These are phyloP conservation scores for Philhelius pedissequus DNA, from an alignment of 2,888 invertebrate genomes.

Conservation along the genomic window DNA sequence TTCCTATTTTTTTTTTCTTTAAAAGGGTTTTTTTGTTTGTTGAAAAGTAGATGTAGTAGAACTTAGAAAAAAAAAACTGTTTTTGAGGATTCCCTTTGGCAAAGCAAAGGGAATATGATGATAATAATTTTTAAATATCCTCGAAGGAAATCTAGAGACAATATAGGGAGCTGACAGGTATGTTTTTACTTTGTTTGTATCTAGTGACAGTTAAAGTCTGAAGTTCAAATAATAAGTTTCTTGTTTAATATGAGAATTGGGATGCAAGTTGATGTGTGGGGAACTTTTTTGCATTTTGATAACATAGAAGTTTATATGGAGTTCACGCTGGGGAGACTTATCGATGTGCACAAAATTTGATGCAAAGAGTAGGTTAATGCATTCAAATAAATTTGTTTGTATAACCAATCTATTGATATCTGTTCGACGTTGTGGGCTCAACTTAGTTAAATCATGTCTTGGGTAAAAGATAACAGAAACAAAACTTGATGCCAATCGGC, in stretches of 20 bases:
- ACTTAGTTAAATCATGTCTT: too few relatives aligned
- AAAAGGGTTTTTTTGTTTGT: not conserved
- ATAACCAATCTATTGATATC: not conserved
- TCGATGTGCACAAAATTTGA: not conserved
- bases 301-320: not conserved
- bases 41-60: not conserved
- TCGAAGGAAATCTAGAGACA: not conserved
- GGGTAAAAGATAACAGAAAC: too few relatives aligned
- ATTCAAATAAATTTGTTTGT: not conserved
- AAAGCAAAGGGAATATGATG: not conserved
- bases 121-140: constrained; percentile 30
- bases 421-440: too few relatives aligned
- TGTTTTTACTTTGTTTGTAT: not conserved
- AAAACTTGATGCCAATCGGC: too few relatives aligned
- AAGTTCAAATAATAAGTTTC: not conserved
- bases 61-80: not conserved
- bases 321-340: not conserved
- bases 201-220: constrained; percentile 7
- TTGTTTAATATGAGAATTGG: not conserved
- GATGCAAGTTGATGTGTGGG: not conserved
- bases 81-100: not conserved
- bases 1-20: not conserved
- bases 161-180: not conserved
- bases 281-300: not conserved
- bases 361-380: not conserved